Base-by-base conservation (phyloP, 92 coral and sea anemone genomes). In the Montipora capitata region DNA sequence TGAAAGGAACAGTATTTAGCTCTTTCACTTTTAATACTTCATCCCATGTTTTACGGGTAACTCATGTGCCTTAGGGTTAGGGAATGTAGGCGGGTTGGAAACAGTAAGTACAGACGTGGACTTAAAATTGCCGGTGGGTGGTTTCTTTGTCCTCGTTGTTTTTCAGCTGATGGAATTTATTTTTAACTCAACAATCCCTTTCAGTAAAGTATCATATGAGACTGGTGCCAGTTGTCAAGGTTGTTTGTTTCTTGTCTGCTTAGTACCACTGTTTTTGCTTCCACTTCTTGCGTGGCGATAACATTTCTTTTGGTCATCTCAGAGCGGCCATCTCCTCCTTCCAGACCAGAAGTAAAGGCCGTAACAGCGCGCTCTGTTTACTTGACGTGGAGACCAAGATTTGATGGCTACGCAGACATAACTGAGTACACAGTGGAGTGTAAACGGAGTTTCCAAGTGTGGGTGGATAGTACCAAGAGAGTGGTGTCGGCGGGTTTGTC, bases 291-390 rank as follows among this genome's bases (percentile, higher is more conserved):
- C 35, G 35, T 27, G 35, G 35, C 51, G 51, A 35, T 13, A n/a
- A 76, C 49, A 10, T 3, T 7, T 74, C 51, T 73, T 77, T 43
- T 15, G 20, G 9, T 11, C 27, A 11, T 68, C 67, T 38, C 84
- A 98, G 99, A 98, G 68, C 87, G 68, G 16, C 99, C 99, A 16
- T 82, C 94, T 9, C 95, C 96, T 17, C 99, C 99, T 3, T 79
- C 88, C 2, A 81, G 61, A 59, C 94, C 93, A 27, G 81, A 27
- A 18, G 72, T 94, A 49, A 72, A 82, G 13, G 68, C 49, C 27
- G 75, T 78, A 57, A 82, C 94, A 17, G 94, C 98, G 43, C 88
- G 87, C 67, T 89, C 99, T 3, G 59, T 98, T 10, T 88, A 69
- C 13, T 49, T 98, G 56, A 79, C 82, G 18, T 98, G 99, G 99